phyloP scores from a whole-genome alignment of 2,888 invertebrate species.

The Drosophila fungiperda region DNA sequence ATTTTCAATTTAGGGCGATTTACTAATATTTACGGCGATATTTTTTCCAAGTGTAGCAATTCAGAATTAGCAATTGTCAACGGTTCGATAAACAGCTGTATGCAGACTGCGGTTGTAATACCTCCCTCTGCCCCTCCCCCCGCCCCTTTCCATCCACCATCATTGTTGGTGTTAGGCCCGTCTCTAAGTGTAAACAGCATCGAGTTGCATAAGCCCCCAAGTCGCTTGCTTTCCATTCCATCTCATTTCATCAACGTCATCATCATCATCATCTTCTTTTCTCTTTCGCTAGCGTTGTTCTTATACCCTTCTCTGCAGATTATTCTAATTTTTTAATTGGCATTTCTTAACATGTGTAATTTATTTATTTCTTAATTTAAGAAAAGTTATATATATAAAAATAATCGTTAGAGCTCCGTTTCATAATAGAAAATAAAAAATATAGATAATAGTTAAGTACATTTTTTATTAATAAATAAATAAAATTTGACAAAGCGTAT shows the following conservation, averaged over 20 bases:
- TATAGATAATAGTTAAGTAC: neutral
- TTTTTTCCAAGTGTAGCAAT: neutral
- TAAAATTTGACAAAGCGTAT: neutral
- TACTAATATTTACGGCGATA: neutral
- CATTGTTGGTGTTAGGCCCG: slow-evolving; percentile 12
- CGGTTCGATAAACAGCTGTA: slow-evolving; percentile 45
- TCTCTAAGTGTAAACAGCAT: slow-evolving; percentile 20
- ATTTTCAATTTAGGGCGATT: rapidly evolving
- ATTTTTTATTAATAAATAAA: neutral
- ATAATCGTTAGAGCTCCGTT: neutral
- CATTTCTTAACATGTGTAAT: neutral
- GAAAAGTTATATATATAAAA: neutral
- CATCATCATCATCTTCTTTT: slow-evolving; percentile 40
- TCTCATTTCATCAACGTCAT: slow-evolving; percentile 46
- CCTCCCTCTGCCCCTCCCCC: neutral
- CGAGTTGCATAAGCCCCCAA: slow-evolving; percentile 49
- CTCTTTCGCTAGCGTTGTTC: slow-evolving; percentile 29
- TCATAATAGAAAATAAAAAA: neutral
- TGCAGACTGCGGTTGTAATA: slow-evolving; percentile 60
- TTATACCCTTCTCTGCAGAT: neutral
- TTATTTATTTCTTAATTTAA: no score
- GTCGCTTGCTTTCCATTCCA: slow-evolving; percentile 28
- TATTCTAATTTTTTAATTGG: neutral
- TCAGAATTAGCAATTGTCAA: slow-evolving; percentile 39
- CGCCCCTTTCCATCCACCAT: neutral